Base-by-base conservation (phyloP, 2,888 invertebrate species). In the Aspidiotus rigidus region DNA sequence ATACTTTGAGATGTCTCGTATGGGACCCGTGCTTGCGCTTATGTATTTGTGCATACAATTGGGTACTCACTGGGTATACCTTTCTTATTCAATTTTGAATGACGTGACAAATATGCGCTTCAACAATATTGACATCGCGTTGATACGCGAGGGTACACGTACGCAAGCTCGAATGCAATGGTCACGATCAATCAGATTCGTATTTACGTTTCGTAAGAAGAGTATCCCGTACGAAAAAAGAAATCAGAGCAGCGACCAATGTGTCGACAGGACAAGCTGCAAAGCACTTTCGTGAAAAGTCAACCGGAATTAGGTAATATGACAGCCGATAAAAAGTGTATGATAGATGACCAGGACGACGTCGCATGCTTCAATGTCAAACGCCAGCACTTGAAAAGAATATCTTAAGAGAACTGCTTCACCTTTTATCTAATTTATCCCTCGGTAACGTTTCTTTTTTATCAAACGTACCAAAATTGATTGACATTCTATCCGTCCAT, bases 261-360 rank as follows among this genome's bases (percentile, higher is more conserved):
- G 11, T 28, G 28, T 28, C 28, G 28, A 28, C 28, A 28, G 28
- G n/a, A n/a, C 49, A 49, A 49, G 49, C 49, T 49, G 49, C 49
- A n/a, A 49, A 28, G 6, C 49, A 49, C 49, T 49, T 49, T 28
- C 49, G 11, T 49, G 49, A 49, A 49, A 49, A 28, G 28, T n/a
- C 49, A 49, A 13, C 39, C 59, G 28, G 28, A 59, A 28, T 59
- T 59, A 59, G 17, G 59, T 59, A 59, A 59, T 28, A 59, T 59
- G 59, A 59, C 59, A 59, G 28, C 59, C 59, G 59, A 59, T 59
- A 59, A 59, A 59, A 59, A 59, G 10, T 13, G 13, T 8, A 39
- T 59, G 59, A 59, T 59, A 8, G 59, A 59, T 59, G 59, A 59
- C 59, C 59, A 59, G 28, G 59, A 59, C 59, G 39, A 13, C 28